These are phyloP conservation scores for Nomada ferruginata DNA, from an alignment of 2,888 invertebrate genomes.

Conservation along the genomic window DNA sequence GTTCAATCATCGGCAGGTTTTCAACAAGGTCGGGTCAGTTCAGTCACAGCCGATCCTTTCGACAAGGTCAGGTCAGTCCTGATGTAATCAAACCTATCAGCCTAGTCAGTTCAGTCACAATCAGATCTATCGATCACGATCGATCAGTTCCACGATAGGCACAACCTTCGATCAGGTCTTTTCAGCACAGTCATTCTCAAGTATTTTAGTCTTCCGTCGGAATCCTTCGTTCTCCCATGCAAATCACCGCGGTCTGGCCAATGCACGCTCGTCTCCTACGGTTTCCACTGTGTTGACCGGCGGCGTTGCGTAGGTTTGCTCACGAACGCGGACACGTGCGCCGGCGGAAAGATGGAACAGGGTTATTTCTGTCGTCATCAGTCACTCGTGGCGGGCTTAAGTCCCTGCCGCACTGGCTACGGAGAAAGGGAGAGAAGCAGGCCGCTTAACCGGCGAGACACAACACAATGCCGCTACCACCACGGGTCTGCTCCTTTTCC, in stretches of 20 bases:
- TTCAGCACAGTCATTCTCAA: background rate
- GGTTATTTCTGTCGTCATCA: slow-evolving; percentile 83
- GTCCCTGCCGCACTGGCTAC: slow-evolving; percentile 38
- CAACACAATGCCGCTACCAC: slow-evolving; percentile 56
- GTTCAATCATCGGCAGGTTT: too few species aligned
- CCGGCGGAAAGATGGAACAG: slow-evolving; percentile 70
- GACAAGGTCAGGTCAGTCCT: too few species aligned
- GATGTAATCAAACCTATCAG: too few species aligned
- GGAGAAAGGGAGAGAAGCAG: slow-evolving; percentile 39
- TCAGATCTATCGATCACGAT: too few species aligned
- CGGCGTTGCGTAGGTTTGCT: slow-evolving; percentile 69
- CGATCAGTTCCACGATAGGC: too few species aligned
- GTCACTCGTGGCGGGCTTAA: slow-evolving; percentile 77
- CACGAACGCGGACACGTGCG: slow-evolving; percentile 75
- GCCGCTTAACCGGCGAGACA: slow-evolving; percentile 50
- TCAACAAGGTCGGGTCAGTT: too few species aligned
- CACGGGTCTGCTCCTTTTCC: slow-evolving; percentile 56
- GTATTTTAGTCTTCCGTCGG: slow-evolving; percentile 14
- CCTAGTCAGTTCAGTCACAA: too few species aligned
- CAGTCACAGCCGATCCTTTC: too few species aligned
- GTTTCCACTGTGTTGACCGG: slow-evolving; percentile 33
- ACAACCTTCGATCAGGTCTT: background rate
- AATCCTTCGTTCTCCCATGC: slow-evolving; percentile 19
- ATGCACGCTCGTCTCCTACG: slow-evolving; percentile 14
- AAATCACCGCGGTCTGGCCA: slow-evolving; percentile 41